These are phyloP conservation scores for Schrankia costaestrigalis DNA, from an alignment of 2,888 invertebrate species.

Conservation along the genomic window DNA sequence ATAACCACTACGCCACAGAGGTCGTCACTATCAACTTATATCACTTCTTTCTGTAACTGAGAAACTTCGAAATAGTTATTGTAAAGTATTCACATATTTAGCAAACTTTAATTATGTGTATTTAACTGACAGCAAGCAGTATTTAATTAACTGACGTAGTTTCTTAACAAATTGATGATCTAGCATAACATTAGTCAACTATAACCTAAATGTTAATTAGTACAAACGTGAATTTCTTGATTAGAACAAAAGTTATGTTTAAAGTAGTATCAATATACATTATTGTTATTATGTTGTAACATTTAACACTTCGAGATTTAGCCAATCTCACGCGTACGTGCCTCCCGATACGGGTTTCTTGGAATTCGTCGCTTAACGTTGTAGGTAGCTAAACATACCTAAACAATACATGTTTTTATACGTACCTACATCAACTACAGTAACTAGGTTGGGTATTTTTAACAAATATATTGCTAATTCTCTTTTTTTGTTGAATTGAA, in stretches of 20 bases:
- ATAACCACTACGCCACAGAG: no score
- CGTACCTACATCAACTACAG: slow-evolving; percentile 17
- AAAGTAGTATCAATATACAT: slow-evolving; percentile 34
- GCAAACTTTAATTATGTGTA: no score
- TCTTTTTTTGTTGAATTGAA: no score
- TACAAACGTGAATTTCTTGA: slow-evolving; percentile 15
- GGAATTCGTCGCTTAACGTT: slow-evolving; percentile 61
- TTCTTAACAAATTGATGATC: no score
- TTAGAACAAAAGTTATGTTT: slow-evolving; percentile 28
- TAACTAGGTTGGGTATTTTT: no score
- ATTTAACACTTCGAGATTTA: slow-evolving; percentile 62
- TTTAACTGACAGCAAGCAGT: no score
- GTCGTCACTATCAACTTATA: no score
- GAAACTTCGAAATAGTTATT: no score
- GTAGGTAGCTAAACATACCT: slow-evolving; percentile 49
- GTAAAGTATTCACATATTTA: no score
- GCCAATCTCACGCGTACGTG: slow-evolving; percentile 72
- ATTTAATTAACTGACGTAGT: not conserved
- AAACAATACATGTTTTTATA: slow-evolving; percentile 33
- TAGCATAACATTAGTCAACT: not conserved
- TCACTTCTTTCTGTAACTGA: no score
- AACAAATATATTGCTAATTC: no score
- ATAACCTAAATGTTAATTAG: slow-evolving; percentile 20
- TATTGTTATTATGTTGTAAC: slow-evolving; percentile 60
- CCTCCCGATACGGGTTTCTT: slow-evolving; percentile 72